Conservation (phyloP, 2,797 vertebrate genomes). For the Coregonus ussuriensis region DNA sequence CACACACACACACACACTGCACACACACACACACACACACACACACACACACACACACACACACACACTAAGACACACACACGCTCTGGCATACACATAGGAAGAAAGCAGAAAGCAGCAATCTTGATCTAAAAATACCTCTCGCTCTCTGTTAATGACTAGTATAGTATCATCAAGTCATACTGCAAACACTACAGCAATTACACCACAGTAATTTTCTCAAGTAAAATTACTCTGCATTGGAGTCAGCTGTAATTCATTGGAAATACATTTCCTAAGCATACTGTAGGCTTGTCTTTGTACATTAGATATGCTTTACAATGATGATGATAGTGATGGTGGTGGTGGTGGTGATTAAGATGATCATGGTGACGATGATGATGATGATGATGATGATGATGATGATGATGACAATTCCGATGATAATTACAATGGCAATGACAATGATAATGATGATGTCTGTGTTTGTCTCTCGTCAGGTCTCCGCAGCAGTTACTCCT, state of each 20-base stretch:
- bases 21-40: conserved; percentile 13
- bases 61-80: conserved; percentile 3
- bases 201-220: conserved; percentile 24
- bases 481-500: conserved; percentile 82
- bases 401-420: neutral
- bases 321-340: neutral
- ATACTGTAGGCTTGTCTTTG: neutral
- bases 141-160: conserved; percentile 36
- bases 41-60: neutral
- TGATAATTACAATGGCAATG: neutral
- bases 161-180: conserved; percentile 49
- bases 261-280: neutral
- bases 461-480: conserved; percentile 61
- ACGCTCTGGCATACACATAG: neutral
- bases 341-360: neutral
- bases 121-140: conserved; percentile 48
- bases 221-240: no score
- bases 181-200: conserved; percentile 53
- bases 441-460: neutral
- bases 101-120: conserved; percentile 26
- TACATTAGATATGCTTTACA: neutral
- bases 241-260: neutral
- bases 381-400: neutral
- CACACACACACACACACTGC: conserved; percentile 6
- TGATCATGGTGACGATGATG: neutral